These are phyloP conservation scores for Xiphophorus birchmanni DNA, from an alignment of 2,797 vertebrate species.

Conservation along the genomic window DNA sequence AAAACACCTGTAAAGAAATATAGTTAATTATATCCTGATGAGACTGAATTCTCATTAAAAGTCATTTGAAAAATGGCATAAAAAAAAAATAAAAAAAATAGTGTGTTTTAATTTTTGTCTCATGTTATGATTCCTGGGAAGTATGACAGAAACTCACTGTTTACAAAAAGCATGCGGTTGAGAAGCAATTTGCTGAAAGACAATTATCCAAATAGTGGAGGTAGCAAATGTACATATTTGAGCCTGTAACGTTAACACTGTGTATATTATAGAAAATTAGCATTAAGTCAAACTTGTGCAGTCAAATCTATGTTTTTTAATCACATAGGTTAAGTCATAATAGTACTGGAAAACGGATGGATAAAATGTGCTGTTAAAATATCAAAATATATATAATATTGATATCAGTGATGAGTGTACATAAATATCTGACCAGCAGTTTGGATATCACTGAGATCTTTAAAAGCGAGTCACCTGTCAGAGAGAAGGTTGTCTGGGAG, in stretches of 20 bases:
- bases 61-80: not conserved
- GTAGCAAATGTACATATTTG: not conserved
- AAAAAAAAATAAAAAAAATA: no score
- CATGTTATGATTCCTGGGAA: not conserved
- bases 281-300: not conserved
- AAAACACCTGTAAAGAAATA: constrained; percentile 4
- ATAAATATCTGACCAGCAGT: not conserved
- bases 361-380: not conserved
- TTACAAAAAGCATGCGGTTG: not conserved
- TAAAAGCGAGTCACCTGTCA: constrained; percentile 82
- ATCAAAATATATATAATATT: not conserved
- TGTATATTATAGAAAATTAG: not conserved
- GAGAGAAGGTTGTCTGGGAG: constrained; percentile 69
- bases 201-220: not conserved
- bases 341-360: not conserved
- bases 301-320: not conserved
- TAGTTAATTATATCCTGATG: constrained; percentile 3
- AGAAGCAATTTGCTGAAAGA: not conserved
- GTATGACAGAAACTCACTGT: not conserved
- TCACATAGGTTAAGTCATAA: not conserved
- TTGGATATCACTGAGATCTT: constrained; percentile 17
- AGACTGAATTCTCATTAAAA: not conserved
- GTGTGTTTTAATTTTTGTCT: not conserved
- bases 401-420: not conserved
- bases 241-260: not conserved